A percentile compares a stretch with the other conserved stretches of the same genome.
Evolutionary conservation across 64 coral and sea anemone genomes (phyloP).

Genomic region (Actinia equina): DNA sequence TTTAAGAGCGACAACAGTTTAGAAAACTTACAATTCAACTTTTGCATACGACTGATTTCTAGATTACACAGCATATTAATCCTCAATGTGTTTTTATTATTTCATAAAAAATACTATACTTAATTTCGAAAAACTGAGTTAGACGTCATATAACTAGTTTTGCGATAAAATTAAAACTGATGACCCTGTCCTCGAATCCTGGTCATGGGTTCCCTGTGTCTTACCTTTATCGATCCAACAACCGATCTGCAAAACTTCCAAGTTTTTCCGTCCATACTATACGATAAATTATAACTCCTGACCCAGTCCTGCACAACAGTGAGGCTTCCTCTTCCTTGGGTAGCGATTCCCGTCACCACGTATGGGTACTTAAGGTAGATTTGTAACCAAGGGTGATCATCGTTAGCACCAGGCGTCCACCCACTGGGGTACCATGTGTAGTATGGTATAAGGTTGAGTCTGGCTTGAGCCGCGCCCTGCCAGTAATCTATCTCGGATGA

Average conservation of each 20-base stretch:
- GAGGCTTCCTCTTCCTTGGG: conserved; percentile 49
- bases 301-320: conserved; percentile 40
- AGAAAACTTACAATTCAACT: no score
- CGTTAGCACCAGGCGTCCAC: conserved; percentile 24
- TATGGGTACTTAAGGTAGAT: conserved; percentile 2
- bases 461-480: conserved; percentile 4
- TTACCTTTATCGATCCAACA: background rate
- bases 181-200: no score
- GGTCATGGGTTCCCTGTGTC: no score
- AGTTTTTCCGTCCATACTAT: background rate
- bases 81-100: no score
- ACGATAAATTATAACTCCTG: conserved; percentile 49
- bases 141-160: no score
- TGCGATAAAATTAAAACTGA: no score
- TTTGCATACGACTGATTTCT: no score
- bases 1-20: no score
- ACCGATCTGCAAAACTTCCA: conserved; percentile 17
- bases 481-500: conserved; percentile 24
- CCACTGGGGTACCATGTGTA: conserved; percentile 27
- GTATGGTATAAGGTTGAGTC: conserved; percentile 14
- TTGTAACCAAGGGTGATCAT: conserved; percentile 37
- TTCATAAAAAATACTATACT: no score
- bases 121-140: no score
- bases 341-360: conserved; percentile 36
- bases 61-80: no score